Conservation (phyloP, 2,113 vertebrate genomes). For the Cryptotis parvus region DNA sequence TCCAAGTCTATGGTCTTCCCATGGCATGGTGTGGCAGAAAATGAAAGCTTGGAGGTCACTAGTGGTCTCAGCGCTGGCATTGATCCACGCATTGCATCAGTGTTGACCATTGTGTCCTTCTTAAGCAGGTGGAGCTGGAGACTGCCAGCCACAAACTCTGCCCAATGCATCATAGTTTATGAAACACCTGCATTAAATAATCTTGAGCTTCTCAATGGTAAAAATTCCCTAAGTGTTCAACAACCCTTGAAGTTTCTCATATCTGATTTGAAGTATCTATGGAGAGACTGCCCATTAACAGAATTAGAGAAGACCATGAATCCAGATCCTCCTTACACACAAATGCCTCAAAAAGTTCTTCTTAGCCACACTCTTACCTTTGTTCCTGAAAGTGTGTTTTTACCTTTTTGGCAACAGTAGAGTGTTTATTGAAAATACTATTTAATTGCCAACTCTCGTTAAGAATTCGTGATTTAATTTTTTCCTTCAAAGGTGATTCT, state of each 20-base stretch:
- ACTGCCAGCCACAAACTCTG: slow-evolving; percentile 79
- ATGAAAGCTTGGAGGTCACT: slow-evolving; percentile 66
- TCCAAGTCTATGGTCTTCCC: not conserved
- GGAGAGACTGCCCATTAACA: slow-evolving; percentile 47
- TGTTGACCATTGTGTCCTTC: slow-evolving; percentile 56
- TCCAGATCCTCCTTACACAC: slow-evolving; percentile 54
- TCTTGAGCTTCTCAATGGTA: slow-evolving; percentile 73
- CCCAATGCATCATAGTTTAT: slow-evolving; percentile 78
- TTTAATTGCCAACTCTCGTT: not conserved
- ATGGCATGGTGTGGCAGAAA: not conserved
- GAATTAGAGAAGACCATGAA: not conserved
- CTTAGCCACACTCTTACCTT: not conserved
- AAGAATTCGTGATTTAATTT: not conserved
- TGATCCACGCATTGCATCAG: slow-evolving; percentile 68
- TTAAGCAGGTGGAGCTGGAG: slow-evolving; percentile 82
- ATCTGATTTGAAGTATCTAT: slow-evolving; percentile 66
- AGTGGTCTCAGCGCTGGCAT: slow-evolving; percentile 69
- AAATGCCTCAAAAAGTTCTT: not conserved
- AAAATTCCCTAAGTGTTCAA: slow-evolving; percentile 81
- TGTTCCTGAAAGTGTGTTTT: slow-evolving; percentile 16
- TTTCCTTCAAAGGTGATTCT: not conserved
- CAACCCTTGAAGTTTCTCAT: slow-evolving; percentile 83
- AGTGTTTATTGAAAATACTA: not conserved
- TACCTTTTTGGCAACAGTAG: not conserved
- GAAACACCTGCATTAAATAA: slow-evolving; percentile 84